Evolutionary conservation across 2,888 invertebrate species (phyloP), one percentile per base, ranked within the genome.

Genomic region (Frankliniella fusca): DNA sequence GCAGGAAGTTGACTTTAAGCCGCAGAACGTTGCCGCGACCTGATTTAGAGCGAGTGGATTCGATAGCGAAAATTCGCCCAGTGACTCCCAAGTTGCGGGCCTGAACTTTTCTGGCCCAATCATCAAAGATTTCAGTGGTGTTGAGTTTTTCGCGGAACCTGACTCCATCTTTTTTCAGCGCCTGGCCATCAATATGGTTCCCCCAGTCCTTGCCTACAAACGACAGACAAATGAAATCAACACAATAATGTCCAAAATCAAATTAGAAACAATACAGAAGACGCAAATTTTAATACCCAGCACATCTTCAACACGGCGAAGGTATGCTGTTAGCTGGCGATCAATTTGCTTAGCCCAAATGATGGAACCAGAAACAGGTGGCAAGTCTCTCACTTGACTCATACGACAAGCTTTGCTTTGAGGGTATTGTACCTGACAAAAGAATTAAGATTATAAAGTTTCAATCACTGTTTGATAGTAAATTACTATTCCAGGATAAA

Each of bases 341-440:
- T 99, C 99, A 86, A 99, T 99, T 90, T 99, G 96, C 86, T 97
- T 95, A 7, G 98, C 98, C 99, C 99, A 99, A 86, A 99, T 97
- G 85, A 99, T 99, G 82, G 97, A 97, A 0, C 99, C 99, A 49
- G 99, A 96, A 27, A 99, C 96, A 0, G 98, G 98, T 8, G 99
- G 99, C 85, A 99, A 90, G 89, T 99, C 99, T 83, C 97, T 92
- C 18, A 96, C 95, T 84, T 94, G 93, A 81, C 97, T 97, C 88
- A 98, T 93, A 48, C 94, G 92, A 85, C 95, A 97, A 85, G 97
- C 95, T 88, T 97, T 97, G 86, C 97, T 98, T 89, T 96, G 95
- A 0, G 95, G 95, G 89, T 98, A 99, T 90, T 98, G 97, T 80
- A 97, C 95, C 86, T 86, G 81, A 5, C 83, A 70, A 81, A 38